Percentiles rank a stretch among this genome's conserved stretches.
These are phyloP conservation scores for Anoplophora glabripennis DNA, from an alignment of 1,140 invertebrate species.

Conservation along the genomic window DNA sequence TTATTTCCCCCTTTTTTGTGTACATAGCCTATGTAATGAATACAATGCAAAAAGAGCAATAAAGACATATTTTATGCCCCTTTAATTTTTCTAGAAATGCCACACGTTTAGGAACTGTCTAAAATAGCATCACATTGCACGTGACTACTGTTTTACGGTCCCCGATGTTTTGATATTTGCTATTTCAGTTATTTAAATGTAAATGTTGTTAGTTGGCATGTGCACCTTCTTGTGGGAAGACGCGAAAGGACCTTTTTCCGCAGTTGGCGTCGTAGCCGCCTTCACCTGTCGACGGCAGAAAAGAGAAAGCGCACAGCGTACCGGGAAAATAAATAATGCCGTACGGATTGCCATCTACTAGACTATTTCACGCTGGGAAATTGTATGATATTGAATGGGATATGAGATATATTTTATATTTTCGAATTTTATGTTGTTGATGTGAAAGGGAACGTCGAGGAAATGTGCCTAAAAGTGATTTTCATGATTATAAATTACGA, in stretches of 20 bases:
- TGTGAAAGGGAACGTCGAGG: neutral
- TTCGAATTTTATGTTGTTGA: conserved; percentile 21
- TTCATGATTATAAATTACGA: conserved; percentile 4
- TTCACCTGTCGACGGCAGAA: conserved; percentile 14
- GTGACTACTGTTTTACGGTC: too few relatives aligned
- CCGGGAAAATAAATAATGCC: conserved; percentile 8
- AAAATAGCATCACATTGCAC: too few relatives aligned
- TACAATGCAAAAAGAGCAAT: too few relatives aligned
- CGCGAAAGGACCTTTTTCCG: neutral
- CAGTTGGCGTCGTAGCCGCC: neutral
- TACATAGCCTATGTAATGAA: too few relatives aligned
- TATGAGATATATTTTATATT: conserved; percentile 30
- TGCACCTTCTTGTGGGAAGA: neutral
- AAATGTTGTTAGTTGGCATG: neutral
- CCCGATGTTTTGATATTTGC: neutral
- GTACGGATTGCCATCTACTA: conserved; percentile 20
- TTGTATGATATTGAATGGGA: conserved; percentile 33
- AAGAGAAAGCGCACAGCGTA: neutral
- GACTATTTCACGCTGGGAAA: conserved; percentile 31
- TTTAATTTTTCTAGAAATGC: too few relatives aligned
- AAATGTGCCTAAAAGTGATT: conserved; percentile 1
- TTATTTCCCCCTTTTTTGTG: too few relatives aligned
- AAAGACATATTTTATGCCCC: too few relatives aligned
- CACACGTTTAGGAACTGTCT: too few relatives aligned
- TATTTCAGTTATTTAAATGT: conserved; percentile 8